Base-by-base conservation (phyloP, 2,888 invertebrate genomes). In the Ichneumon xanthorius region DNA sequence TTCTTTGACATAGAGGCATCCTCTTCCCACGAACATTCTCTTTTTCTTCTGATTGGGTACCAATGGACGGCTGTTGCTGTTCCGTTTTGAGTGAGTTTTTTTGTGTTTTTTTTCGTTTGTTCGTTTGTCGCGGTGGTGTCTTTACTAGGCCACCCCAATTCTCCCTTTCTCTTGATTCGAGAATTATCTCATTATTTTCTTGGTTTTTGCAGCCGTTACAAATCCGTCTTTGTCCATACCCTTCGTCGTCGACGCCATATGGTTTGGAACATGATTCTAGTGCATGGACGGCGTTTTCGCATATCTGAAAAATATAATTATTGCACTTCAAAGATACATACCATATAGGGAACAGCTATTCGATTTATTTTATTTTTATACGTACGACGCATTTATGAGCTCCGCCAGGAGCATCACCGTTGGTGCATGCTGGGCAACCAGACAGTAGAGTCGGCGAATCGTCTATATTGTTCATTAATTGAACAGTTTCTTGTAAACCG, bases 251-350 rank as follows among this genome's bases (percentile, higher is more conserved):
- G 4, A 5, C 26, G 6, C 4, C 7, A 68, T 45, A 48, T 14
- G 22, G 26, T 1, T 45, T 19, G 4, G 68, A 68, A 48, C 48
- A 68, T 16, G 2, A 40, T 1, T 68, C 48, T 26, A 26, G 4
- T 3, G 48, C 68, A 26, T 68, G 48, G 2, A 68, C 68, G 4
- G 48, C 22, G 1, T 11, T 68, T 9, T 48, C 26, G 48, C 48
- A 68, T 22, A 68, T 26, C 68, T 68, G 48, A 22, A 68, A 68
- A 19, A 45, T 14, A 68, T 22, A 22, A 22, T 48, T 48, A 6
- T 7, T 68, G 6, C 16, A 53, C 48, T 22, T 22, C 6, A 48
- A 1, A 19, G 6, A 26, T 3, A 68, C 4, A 37, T 45, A 2
- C 16, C 14, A 33, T n/a, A 6, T 22, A 16, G 19, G 14, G 16